Evolutionary conservation across 2,113 vertebrate species (phyloP), one percentile per base, ranked within the genome.

Genomic region (Neogale vison): DNA sequence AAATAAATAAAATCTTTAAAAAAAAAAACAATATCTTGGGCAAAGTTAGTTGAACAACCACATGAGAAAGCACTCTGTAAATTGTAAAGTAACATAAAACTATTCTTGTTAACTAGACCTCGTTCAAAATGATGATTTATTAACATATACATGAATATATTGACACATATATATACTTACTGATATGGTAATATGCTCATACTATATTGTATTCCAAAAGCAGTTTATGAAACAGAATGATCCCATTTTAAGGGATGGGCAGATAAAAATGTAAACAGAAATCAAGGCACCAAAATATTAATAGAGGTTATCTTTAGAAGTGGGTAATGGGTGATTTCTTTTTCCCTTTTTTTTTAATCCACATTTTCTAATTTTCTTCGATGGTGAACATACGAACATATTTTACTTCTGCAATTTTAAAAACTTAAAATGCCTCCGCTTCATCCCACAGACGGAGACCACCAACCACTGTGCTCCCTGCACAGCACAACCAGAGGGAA

Each of bases 181-280:
- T 34, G 9, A 79, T n/a, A 79, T n/a, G 50, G 34, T 21, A 67
- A 88, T 71, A 88, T 55, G 29, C 42, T 59, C 57, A 81, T 50
- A 36, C 36, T 55, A 6, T 39, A 55, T 55, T 90, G 50, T 29
- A 88, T 91, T 81, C 24, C 31, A 55, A 71, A 84, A 88, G 61
- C 36, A 96, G 71, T 59, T 96, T 71, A 86, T 12, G 45, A 95
- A 92, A 71, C 55, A 93, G 82, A 96, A 85, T 55, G 5, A 81
- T 86, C 36, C 23, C 79, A 94, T 71, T 89, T 89, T 79, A 83
- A 95, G 57, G 83, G 24, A 36, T 24, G 69, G 18, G 36, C 57
- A 31, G 47, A 52, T n/a, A 18, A 77, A 39, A 42, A 61, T 39
- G 39, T 29, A 42, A 91, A 80, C 29, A 96, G 55, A 50, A 76